Conservation (phyloP, 1,140 invertebrate species). For the Laupala kohalensis region DNA sequence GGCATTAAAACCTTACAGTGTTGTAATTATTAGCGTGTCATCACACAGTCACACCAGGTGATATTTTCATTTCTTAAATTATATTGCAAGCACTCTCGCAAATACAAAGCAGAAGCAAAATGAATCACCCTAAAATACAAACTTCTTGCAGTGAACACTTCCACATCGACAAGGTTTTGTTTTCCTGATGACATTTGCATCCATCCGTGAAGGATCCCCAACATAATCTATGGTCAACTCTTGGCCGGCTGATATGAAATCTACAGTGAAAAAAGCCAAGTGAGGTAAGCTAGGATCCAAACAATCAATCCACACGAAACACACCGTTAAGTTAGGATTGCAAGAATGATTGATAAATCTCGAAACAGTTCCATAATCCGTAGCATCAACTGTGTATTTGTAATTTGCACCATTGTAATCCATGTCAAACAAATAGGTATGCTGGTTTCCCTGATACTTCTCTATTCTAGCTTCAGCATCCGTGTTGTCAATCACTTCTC, state of each 20-base stretch:
- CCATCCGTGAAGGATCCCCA: background rate
- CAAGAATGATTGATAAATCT: slow-evolving; percentile 95
- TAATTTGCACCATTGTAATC: slow-evolving; percentile 69
- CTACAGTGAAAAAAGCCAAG: slow-evolving; percentile 71
- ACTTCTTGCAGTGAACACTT: background rate
- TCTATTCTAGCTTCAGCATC: slow-evolving; percentile 74
- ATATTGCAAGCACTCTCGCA: too few species aligned
- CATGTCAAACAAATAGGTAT: slow-evolving; percentile 87
- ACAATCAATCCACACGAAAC: slow-evolving; percentile 82
- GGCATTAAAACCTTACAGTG: too few species aligned
- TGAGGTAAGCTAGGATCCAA: slow-evolving; percentile 76
- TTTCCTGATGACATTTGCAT: background rate
- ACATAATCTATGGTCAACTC: slow-evolving; percentile 88
- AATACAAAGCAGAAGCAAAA: too few species aligned
- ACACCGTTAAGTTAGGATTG: slow-evolving; percentile 82
- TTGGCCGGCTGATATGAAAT: slow-evolving; percentile 67
- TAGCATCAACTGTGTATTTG: slow-evolving; percentile 79
- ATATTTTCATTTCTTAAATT: too few species aligned
- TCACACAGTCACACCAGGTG: too few species aligned
- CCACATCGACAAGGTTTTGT: background rate
- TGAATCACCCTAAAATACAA: background rate
- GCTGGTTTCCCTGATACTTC: slow-evolving; percentile 66
- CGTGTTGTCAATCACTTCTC: slow-evolving; percentile 84
- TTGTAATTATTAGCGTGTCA: too few species aligned
- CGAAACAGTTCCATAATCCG: slow-evolving; percentile 72